A percentile compares a stretch with the other conserved stretches of the same genome.
phyloP scores from a whole-genome alignment of 1,140 invertebrate species.

The Diprion similis region DNA sequence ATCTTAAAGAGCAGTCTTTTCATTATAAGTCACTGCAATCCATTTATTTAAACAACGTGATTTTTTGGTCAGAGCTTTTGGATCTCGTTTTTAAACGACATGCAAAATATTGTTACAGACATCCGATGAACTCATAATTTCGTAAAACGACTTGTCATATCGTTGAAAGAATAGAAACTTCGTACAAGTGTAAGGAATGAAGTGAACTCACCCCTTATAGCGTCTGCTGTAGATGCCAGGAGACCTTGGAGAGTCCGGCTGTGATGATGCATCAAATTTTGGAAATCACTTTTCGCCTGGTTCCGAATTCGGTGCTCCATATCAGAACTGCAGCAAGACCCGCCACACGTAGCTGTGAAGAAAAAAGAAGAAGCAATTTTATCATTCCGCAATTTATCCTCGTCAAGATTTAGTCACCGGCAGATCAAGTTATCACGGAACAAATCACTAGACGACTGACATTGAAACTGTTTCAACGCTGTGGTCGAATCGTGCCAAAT shows the following conservation, averaged over 20 bases:
- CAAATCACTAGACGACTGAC: background rate
- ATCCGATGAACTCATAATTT: no score
- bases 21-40: no score
- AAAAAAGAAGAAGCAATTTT: constrained; percentile 14
- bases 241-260: constrained; percentile 70
- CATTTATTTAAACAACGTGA: no score
- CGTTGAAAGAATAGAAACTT: no score
- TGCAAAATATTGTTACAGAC: no score
- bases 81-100: no score
- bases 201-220: constrained; percentile 66
- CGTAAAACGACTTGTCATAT: no score
- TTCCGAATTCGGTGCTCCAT: constrained; percentile 64
- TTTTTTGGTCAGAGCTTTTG: no score
- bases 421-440: background rate
- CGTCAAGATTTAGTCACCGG: background rate
- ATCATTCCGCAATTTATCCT: background rate
- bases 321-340: constrained; percentile 66
- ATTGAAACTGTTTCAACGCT: no score
- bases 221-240: constrained; percentile 67
- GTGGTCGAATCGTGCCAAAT: no score
- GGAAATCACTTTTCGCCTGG: constrained; percentile 66
- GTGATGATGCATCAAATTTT: constrained; percentile 65
- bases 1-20: no score
- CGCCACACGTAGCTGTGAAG: constrained; percentile 61
- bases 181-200: no score